A percentile compares a stretch with the other conserved stretches of the same genome.
phyloP scores from a whole-genome alignment of 2,888 invertebrate genomes.

The Uropetala carovei region DNA sequence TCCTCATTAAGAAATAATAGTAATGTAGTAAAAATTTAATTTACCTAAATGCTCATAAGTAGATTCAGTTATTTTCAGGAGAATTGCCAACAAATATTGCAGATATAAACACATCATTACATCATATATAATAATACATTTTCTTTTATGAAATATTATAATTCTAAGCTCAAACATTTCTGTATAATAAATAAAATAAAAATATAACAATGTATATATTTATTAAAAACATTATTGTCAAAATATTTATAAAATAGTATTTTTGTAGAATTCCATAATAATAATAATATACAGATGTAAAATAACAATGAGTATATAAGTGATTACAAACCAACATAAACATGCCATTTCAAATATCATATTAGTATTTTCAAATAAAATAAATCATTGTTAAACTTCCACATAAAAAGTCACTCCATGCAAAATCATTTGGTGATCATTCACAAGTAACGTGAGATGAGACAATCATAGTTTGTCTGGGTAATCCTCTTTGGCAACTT shows the following conservation, averaged over 20 bases:
- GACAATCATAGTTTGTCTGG: background rate
- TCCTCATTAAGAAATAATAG: no score
- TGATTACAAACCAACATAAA: slow-evolving; percentile 34
- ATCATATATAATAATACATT: no score
- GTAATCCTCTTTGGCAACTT: slow-evolving; percentile 31
- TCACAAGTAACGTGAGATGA: background rate
- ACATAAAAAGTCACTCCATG: background rate
- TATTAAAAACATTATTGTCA: background rate
- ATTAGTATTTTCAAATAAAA: background rate
- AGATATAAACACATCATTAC: no score
- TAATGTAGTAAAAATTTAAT: no score
- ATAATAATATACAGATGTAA: no score
- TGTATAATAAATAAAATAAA: slow-evolving; percentile 12
- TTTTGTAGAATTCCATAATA: no score
- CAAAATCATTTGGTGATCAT: background rate
- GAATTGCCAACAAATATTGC: no score
- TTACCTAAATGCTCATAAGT: no score
- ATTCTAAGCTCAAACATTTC: no score
- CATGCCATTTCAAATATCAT: background rate
- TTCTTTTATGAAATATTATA: no score
- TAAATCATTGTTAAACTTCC: background rate
- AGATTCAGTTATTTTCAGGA: no score
- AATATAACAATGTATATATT: background rate
- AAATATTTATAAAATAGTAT: no score
- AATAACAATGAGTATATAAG: background rate